A percentile compares a stretch with the other conserved stretches of the same genome.
Conservation (phyloP, 2,888 invertebrate genomes). For the Neoitamus cyanurus region DNA sequence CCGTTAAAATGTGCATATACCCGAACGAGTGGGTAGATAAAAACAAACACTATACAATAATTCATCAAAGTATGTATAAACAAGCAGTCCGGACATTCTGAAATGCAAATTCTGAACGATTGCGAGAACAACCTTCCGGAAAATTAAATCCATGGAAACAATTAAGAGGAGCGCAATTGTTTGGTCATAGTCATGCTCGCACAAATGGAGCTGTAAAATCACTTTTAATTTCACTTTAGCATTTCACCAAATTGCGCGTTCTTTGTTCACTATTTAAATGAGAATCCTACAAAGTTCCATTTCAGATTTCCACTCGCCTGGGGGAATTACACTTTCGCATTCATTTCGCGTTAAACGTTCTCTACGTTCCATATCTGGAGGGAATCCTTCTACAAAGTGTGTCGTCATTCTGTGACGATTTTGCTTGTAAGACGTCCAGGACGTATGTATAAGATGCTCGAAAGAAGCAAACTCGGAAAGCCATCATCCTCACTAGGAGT, state of each 20-base stretch:
- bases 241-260: not conserved
- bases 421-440: not conserved
- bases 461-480: not conserved
- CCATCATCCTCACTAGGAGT: not conserved
- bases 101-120: not conserved
- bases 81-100: no score
- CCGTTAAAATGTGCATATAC: no score
- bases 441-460: not conserved
- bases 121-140: not conserved
- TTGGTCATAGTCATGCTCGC: not conserved
- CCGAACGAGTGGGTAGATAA: no score
- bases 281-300: not conserved
- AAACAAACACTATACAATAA: no score
- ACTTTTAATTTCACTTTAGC: not conserved
- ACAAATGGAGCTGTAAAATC: not conserved
- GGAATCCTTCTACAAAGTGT: not conserved
- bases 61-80: no score
- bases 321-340: not conserved
- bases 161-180: not conserved
- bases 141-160: not conserved
- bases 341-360: not conserved
- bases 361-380: not conserved
- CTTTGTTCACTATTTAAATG: not conserved
- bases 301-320: not conserved
- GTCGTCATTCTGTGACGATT: not conserved